Evolutionary conservation across 2,113 vertebrate genomes (phyloP).

Genomic region (Alouatta palliata): DNA sequence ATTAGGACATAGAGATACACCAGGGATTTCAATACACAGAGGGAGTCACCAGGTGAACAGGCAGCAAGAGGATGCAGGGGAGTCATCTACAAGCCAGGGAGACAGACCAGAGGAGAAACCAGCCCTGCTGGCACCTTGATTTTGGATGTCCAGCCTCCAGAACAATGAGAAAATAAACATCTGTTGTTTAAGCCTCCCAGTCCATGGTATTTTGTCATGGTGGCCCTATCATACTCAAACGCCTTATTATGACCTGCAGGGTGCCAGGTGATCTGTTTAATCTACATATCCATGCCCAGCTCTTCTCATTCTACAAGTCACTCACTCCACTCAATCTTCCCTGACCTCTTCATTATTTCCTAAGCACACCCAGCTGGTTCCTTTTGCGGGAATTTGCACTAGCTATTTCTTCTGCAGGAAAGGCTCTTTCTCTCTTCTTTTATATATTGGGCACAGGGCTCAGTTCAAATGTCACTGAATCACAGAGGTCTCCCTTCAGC

Average conservation of each 20-base stretch:
- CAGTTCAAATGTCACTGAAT: neutral
- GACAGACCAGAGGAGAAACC: neutral
- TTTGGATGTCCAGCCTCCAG: no score
- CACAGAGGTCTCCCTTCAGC: neutral
- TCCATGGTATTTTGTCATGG: neutral
- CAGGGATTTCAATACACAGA: neutral
- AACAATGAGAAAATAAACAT: neutral
- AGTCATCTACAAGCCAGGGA: neutral
- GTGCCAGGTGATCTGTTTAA: neutral
- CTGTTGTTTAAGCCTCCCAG: neutral
- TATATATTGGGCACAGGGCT: neutral
- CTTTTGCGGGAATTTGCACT: neutral
- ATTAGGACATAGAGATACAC: neutral
- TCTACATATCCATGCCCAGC: neutral
- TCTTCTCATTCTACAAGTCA: neutral
- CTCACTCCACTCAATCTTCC: neutral
- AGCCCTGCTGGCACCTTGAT: neutral
- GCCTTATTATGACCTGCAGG: neutral
- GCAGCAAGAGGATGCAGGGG: neutral
- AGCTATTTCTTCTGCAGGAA: neutral
- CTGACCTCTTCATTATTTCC: neutral
- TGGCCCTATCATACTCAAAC: neutral
- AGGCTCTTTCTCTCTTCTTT: neutral
- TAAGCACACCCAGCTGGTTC: neutral
- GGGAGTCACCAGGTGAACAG: neutral